phyloP scores from a whole-genome alignment of 1,140 invertebrate genomes.

The Drosophila lacteicornis region DNA sequence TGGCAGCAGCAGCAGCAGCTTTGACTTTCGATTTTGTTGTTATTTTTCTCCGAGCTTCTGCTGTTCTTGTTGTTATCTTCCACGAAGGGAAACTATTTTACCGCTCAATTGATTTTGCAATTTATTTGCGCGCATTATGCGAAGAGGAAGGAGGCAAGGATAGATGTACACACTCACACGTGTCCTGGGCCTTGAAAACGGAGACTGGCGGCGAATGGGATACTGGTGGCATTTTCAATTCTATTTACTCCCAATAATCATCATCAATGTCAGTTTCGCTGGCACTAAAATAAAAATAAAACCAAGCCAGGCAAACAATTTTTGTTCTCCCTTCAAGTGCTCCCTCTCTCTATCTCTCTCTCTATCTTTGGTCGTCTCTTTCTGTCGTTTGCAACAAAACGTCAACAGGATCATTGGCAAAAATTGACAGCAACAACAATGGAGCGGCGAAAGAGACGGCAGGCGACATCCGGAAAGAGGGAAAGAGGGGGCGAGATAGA shows the following conservation, averaged over 20 bases:
- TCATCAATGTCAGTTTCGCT: conserved; percentile 84
- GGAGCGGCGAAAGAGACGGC: conserved; percentile 15
- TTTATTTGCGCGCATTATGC: conserved; percentile 82
- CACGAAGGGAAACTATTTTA: conserved; percentile 77
- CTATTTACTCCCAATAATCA: conserved; percentile 84
- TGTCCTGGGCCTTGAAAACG: conserved; percentile 55
- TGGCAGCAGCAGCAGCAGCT: conserved; percentile 27
- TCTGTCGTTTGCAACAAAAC: conserved; percentile 28
- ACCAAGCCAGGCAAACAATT: conserved; percentile 49
- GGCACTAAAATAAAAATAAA: conserved; percentile 75
- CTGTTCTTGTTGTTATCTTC: conserved; percentile 39
- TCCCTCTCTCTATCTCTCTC: too few relatives aligned
- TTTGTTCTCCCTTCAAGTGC: conserved; percentile 27
- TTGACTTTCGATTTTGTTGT: conserved; percentile 59
- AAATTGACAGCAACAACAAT: conserved; percentile 37
- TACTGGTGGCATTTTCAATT: conserved; percentile 76
- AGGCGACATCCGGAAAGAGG: not conserved
- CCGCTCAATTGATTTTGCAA: conserved; percentile 84
- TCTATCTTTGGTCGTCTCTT: not conserved
- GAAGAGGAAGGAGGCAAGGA: conserved; percentile 3
- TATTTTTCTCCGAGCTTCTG: conserved; percentile 6
- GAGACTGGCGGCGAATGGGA: conserved; percentile 14
- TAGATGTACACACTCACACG: conserved; percentile 51
- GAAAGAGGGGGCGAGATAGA: conserved; percentile 8
- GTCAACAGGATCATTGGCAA: conserved; percentile 78